Conservation (phyloP, 2,888 invertebrate species). For the Lycaena phlaeas region DNA sequence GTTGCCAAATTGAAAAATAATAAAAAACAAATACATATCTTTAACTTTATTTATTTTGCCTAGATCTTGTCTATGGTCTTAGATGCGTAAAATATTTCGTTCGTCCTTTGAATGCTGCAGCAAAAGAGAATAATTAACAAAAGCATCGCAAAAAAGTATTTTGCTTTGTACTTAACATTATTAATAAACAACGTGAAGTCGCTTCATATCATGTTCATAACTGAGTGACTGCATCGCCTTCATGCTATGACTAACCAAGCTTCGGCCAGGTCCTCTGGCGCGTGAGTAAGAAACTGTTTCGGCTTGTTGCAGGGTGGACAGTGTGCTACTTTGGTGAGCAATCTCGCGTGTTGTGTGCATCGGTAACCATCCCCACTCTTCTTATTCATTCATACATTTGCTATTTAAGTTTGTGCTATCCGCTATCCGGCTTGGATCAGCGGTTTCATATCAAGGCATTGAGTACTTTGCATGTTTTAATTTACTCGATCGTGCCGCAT, state of each 20-base stretch:
- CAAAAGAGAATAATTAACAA: too few species aligned
- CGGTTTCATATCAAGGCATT: background rate
- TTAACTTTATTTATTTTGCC: too few species aligned
- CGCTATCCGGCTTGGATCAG: slow-evolving; percentile 35
- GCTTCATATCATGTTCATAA: background rate
- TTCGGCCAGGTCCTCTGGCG: slow-evolving; percentile 20
- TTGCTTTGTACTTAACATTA: too few species aligned
- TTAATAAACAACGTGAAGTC: too few species aligned
- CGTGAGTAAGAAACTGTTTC: slow-evolving; percentile 51
- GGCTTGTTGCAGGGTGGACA: slow-evolving; percentile 87
- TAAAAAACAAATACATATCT: too few species aligned
- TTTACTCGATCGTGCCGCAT: background rate
- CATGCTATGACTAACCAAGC: slow-evolving; percentile 15
- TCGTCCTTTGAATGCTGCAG: too few species aligned
- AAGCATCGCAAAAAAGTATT: too few species aligned
- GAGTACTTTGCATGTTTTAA: slow-evolving; percentile 4
- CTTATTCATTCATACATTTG: slow-evolving; percentile 69
- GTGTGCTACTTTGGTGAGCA: slow-evolving; percentile 96
- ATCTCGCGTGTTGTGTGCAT: slow-evolving; percentile 96
- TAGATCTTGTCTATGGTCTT: too few species aligned
- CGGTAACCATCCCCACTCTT: slow-evolving; percentile 91
- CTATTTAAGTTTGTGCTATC: slow-evolving; percentile 58
- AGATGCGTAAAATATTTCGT: too few species aligned
- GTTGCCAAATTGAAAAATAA: too few species aligned
- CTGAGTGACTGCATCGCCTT: background rate